These are phyloP conservation scores for Euura saliciscinereae DNA, from an alignment of 1,140 invertebrate genomes.

Conservation along the genomic window DNA sequence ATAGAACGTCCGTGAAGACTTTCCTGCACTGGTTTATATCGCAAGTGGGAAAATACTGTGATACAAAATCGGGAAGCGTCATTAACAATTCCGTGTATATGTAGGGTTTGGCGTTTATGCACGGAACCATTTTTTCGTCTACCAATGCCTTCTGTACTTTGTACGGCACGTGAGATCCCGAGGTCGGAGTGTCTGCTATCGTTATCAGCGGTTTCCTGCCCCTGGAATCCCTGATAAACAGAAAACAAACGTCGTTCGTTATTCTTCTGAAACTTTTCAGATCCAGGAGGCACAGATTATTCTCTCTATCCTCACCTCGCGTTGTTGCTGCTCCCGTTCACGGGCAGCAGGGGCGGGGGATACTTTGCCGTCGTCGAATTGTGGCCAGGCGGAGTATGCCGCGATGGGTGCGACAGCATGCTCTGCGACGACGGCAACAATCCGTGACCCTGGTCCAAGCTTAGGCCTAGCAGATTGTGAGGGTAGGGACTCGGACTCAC, in stretches of 20 bases:
- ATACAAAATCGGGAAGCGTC: slow-evolving; percentile 80
- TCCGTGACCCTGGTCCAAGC: slow-evolving; percentile 55
- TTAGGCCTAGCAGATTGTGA: slow-evolving; percentile 52
- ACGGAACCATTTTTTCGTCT: slow-evolving; percentile 79
- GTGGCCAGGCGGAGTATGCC: slow-evolving; percentile 53
- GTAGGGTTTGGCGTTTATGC: slow-evolving; percentile 86
- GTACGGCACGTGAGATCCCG: slow-evolving; percentile 67
- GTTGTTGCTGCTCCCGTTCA: slow-evolving; percentile 50
- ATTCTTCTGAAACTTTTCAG: slow-evolving; percentile 12
- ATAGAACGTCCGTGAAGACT: slow-evolving; percentile 76
- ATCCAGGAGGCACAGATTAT: background rate
- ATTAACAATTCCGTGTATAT: slow-evolving; percentile 80
- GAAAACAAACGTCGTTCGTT: slow-evolving; percentile 25
- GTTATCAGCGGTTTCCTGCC: slow-evolving; percentile 66
- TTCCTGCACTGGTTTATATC: slow-evolving; percentile 75
- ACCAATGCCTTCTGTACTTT: slow-evolving; percentile 80
- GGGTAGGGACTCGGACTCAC: slow-evolving; percentile 53
- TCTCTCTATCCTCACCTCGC: slow-evolving; percentile 23
- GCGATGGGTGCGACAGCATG: slow-evolving; percentile 51
- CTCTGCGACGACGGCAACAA: slow-evolving; percentile 51
- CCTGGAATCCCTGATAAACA: slow-evolving; percentile 45
- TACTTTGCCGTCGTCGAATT: slow-evolving; percentile 58
- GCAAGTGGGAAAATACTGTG: slow-evolving; percentile 79
- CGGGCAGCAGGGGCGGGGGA: slow-evolving; percentile 64
- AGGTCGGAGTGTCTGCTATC: slow-evolving; percentile 65